Conservation (phyloP, 2,888 invertebrate species). For the Rhodophaea formosa region DNA sequence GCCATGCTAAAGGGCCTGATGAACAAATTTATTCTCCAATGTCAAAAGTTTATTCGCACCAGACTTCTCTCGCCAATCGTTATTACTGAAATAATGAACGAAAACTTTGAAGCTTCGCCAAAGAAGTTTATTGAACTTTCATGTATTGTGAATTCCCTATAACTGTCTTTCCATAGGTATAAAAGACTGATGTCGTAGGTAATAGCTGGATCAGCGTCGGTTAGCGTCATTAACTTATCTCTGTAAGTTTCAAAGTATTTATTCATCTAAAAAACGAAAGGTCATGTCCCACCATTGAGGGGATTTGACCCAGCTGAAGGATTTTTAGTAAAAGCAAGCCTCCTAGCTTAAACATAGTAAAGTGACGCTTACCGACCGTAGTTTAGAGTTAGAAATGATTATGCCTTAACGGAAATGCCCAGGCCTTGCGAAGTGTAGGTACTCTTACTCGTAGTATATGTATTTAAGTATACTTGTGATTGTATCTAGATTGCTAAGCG, state of each 20-base stretch:
- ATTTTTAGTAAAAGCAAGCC: too few relatives aligned
- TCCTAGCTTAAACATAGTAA: too few relatives aligned
- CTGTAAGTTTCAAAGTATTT: not conserved
- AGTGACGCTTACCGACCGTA: constrained; percentile 9
- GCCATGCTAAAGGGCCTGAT: too few relatives aligned
- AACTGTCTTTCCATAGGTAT: constrained; percentile 44
- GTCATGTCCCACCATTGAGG: too few relatives aligned
- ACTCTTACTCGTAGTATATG: constrained; percentile 21
- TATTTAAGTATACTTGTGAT: constrained; percentile 20
- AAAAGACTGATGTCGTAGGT: constrained; percentile 49
- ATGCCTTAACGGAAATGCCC: constrained; percentile 21
- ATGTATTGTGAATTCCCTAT: constrained; percentile 17
- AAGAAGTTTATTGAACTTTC: not conserved
- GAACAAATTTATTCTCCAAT: too few relatives aligned
- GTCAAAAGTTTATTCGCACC: too few relatives aligned
- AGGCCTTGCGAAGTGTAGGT: constrained; percentile 24
- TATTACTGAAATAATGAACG: too few relatives aligned
- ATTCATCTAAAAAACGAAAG: not conserved
- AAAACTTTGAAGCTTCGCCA: too few relatives aligned
- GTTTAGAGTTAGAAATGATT: constrained; percentile 12
- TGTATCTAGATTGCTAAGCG: constrained; percentile 20
- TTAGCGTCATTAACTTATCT: not conserved
- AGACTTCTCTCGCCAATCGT: too few relatives aligned
- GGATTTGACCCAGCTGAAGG: too few relatives aligned
- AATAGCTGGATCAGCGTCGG: constrained; percentile 23